Base-by-base conservation (phyloP, 2,113 vertebrate species). In the Bos javanicus region DNA sequence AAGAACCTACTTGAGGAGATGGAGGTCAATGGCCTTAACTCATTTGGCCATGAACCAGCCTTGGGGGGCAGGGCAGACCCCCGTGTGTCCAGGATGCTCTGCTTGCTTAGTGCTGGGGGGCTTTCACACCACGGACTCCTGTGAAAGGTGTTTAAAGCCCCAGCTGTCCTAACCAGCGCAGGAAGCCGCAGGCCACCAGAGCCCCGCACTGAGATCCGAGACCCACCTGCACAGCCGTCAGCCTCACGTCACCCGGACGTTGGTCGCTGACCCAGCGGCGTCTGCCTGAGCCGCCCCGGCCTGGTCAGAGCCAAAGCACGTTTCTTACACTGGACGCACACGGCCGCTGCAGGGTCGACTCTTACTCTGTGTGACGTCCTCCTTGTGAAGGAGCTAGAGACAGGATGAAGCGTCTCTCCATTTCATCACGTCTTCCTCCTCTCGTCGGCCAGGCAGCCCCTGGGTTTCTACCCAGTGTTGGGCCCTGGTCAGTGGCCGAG, bases 341-440 rank as follows among this genome's bases (percentile, higher is more conserved):
- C 11, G 2, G 50, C 50, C 1, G 1, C 21, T 7, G 8, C 16
- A 4, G 13, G 74, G 39, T 16, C 13, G 14, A 26, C 28, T 6
- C 17, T 21, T 15, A 6, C 57, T 36, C 1, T 9, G 23, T 43
- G 36, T 12, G 6, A 7, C 76, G 30, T 39, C n/a, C 50, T 74
- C 50, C 19, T 8, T 5, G 36, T 43, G 9, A 33, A n/a, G 60
- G 25, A 26, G 25, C 3, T 6, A 6, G 15, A 57, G 36, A 2
- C 19, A 39, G 3, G 19, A 6, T 6, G 7, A 16, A 1, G 56
- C 0, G 1, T 39, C 25, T 5, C 0, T 43, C n/a, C 59, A 0
- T 13, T 5, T 54, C 7, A 0, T 33, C 11, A 14, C 12, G 4
- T 2, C 19, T 7, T 21, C 60, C 15, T 43, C 52, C 8, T 50